Base-by-base conservation (phyloP, 2,888 invertebrate species). In the Drosophila barbarae region DNA sequence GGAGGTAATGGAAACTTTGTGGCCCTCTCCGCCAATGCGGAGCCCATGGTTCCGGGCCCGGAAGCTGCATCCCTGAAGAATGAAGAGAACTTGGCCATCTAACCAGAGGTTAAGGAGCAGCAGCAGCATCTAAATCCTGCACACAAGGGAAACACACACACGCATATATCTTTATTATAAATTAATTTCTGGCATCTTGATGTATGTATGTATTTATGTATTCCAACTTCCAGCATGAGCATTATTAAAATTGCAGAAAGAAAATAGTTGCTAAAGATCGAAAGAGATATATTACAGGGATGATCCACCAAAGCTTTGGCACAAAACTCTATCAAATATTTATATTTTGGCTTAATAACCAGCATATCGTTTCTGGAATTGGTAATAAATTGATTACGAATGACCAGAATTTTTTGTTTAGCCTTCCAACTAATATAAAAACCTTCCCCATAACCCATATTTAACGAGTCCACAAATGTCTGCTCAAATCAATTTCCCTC, bases 211-310 rank as follows among this genome's bases (percentile, higher is more conserved):
- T 23, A 58, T 23, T 52, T 63, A 71, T 68, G 47, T 49, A 76
- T 54, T 52, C 18, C 39, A 21, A 47, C 15, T 12, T 34, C 26
- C 36, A 60, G 73, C 73, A 77, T 32, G 42, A 39, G 66, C 73
- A 65, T 69, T 47, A 70, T 61, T 60, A 52, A 78, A 73, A 70
- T 76, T 73, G 76, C 71, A 46, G 15, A 21, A 26, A 38, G 39
- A 57, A 60, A 21, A 21, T 9, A 15, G 12, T 12, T 12, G 6
- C 3, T 26, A 8, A 4, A 39, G 21, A 1, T 8, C 4, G 8
- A 13, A 21, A 4, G 13, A 30, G 10, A 9, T 3, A 3, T 30
- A 9, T 3, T 9, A 30, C 9, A 30, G 3, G 30, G 30, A 3
- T 10, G 9, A 30, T 12, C 4, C 10, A 32, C 1, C 3, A 32